phyloP scores from a whole-genome alignment of 2,888 invertebrate species.

The Mimachlamys varia region DNA sequence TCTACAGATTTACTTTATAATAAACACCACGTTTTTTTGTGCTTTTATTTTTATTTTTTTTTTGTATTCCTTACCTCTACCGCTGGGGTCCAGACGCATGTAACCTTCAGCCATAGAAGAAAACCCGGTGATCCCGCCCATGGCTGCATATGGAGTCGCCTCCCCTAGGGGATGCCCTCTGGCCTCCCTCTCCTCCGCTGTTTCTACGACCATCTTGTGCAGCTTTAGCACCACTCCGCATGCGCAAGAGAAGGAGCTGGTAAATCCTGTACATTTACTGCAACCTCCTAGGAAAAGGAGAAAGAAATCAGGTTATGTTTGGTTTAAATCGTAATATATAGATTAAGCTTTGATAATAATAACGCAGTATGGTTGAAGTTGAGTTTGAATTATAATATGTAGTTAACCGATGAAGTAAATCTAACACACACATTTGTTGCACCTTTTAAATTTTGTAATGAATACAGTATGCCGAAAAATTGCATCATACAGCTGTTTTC shows the following conservation, averaged over 20 bases:
- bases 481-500: too few species aligned
- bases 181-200: constrained; percentile 78
- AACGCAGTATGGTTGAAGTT: too few species aligned
- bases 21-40: too few species aligned
- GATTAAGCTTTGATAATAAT: too few species aligned
- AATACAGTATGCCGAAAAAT: too few species aligned
- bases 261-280: constrained; percentile 77
- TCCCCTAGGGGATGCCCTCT: constrained; percentile 80
- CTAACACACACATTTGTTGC: too few species aligned
- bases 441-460: too few species aligned
- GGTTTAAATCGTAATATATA: too few species aligned
- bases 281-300: constrained; percentile 66
- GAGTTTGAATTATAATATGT: too few species aligned
- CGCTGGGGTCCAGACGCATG: constrained; percentile 80
- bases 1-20: too few species aligned
- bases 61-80: constrained; percentile 71
- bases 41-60: neutral
- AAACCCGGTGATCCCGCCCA: constrained; percentile 82
- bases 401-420: too few species aligned
- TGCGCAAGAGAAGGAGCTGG: constrained; percentile 79
- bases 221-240: constrained; percentile 76
- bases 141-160: constrained; percentile 79
- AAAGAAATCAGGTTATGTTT: neutral
- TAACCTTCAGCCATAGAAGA: constrained; percentile 81
- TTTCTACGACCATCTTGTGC: constrained; percentile 80